Conservation (phyloP, 2,888 invertebrate genomes). For the Lycocerus yunnanus region DNA sequence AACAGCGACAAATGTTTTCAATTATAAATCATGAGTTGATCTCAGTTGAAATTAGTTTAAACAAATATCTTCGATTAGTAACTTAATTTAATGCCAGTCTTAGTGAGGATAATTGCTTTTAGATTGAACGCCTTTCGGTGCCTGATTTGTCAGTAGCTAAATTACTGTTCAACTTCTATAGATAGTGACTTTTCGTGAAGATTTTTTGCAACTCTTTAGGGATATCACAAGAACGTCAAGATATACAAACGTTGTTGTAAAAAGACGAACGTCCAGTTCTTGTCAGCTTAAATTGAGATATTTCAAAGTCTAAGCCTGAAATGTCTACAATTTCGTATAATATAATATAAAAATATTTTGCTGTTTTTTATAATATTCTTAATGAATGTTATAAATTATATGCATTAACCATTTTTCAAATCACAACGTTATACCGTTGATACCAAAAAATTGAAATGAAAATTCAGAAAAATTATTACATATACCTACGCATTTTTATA, state of each 20-base stretch:
- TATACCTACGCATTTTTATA: neutral
- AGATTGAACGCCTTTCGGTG: slow-evolving; percentile 1
- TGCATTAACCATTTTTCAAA: neutral
- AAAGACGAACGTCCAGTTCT: slow-evolving; percentile 27
- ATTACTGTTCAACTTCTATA: neutral
- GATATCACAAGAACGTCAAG: slow-evolving; percentile 31
- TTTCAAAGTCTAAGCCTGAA: slow-evolving; percentile 18
- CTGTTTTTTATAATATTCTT: neutral
- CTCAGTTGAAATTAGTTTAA: slow-evolving; percentile 13
- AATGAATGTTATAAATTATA: neutral
- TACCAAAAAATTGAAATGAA: neutral
- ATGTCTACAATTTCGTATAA: slow-evolving; percentile 17
- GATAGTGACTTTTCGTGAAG: slow-evolving; percentile 3
- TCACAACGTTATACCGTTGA: neutral
- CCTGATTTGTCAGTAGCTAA: slow-evolving; percentile 2
- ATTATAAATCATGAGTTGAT: neutral
- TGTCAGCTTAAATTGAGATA: slow-evolving; percentile 26
- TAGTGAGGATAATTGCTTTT: slow-evolving; percentile 16
- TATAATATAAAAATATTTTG: neutral
- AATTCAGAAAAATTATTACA: neutral
- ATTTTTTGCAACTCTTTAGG: slow-evolving; percentile 29
- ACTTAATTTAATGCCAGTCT: slow-evolving; percentile 13
- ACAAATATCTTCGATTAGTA: slow-evolving; percentile 22
- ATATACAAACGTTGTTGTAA: slow-evolving; percentile 31
- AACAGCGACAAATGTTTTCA: neutral